Percentiles rank a stretch among this genome's conserved stretches.
phyloP scores from a whole-genome alignment of 1,140 invertebrate species.

The Bombus balteatus region DNA sequence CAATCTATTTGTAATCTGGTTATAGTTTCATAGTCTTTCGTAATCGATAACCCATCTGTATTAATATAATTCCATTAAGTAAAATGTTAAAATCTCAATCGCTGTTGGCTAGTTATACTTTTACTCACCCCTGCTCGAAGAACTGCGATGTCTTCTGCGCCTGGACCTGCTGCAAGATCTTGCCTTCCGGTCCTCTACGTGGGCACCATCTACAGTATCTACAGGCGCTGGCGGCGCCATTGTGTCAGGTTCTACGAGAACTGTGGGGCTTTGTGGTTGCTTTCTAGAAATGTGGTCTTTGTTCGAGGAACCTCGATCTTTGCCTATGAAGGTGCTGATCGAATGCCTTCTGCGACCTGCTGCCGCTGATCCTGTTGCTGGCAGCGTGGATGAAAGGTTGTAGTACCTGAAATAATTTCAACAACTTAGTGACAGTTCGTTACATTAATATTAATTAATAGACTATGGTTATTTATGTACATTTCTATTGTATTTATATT shows the following conservation, averaged over 20 bases:
- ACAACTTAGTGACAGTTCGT: not conserved
- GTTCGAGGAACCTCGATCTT: slow-evolving; percentile 62
- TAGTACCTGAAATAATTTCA: slow-evolving; percentile 78
- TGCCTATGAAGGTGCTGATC: slow-evolving; percentile 82
- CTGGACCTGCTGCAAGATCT: slow-evolving; percentile 50
- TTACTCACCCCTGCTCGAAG: slow-evolving; percentile 65
- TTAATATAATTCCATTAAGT: too few relatives aligned
- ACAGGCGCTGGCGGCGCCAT: slow-evolving; percentile 69
- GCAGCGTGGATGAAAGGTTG: slow-evolving; percentile 80
- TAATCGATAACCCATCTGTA: too few relatives aligned
- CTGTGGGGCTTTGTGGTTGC: slow-evolving; percentile 41
- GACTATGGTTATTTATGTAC: not conserved
- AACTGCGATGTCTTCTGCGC: slow-evolving; percentile 67
- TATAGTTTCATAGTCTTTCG: not conserved
- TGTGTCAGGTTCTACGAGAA: slow-evolving; percentile 63
- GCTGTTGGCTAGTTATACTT: not conserved
- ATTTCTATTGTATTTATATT: not conserved
- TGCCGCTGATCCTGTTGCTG: slow-evolving; percentile 58
- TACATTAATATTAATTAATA: not conserved
- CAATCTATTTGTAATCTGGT: not conserved
- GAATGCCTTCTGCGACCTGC: slow-evolving; percentile 82
- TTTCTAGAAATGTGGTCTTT: slow-evolving; percentile 26
- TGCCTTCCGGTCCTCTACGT: slow-evolving; percentile 50
- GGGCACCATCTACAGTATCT: slow-evolving; percentile 62
- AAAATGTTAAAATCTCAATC: not conserved